Conservation (phyloP, 1,140 invertebrate genomes). For the Rhyacophila brunnea region DNA sequence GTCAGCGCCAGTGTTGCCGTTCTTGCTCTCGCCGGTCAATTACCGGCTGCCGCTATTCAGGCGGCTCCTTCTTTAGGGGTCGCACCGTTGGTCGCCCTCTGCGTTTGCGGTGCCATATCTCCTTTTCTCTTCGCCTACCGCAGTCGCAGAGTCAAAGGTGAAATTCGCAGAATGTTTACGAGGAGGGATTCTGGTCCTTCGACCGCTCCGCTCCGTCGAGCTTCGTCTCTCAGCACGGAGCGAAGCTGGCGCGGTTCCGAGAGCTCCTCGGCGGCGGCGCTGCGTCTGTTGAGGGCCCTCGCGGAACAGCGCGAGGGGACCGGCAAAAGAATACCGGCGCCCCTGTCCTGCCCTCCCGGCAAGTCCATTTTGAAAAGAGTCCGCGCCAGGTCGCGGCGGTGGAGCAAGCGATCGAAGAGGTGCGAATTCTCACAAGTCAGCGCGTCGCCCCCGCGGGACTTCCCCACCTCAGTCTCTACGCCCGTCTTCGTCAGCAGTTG, state of each 20-base stretch:
- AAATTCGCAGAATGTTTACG: constrained; percentile 53
- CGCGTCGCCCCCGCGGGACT: background rate
- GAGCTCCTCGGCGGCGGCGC: constrained; percentile 41
- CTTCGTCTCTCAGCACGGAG: constrained; percentile 43
- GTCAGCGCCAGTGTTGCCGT: constrained; percentile 71
- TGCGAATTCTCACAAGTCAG: constrained; percentile 27
- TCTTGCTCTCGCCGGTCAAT: constrained; percentile 70
- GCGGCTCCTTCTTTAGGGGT: constrained; percentile 44
- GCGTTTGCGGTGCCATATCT: constrained; percentile 68
- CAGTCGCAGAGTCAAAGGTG: constrained; percentile 71
- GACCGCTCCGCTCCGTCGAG: constrained; percentile 39
- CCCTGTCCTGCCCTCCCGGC: constrained; percentile 24
- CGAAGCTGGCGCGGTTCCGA: constrained; percentile 24
- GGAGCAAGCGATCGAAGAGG: constrained; percentile 18
- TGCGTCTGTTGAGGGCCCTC: constrained; percentile 44
- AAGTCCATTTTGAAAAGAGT: constrained; percentile 31
- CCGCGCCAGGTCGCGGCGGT: constrained; percentile 22
- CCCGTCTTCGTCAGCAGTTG: too few species aligned
- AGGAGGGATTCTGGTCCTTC: constrained; percentile 42
- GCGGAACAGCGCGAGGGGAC: constrained; percentile 26
- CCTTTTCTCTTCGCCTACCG: constrained; percentile 78
- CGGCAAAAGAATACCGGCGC: constrained; percentile 7
- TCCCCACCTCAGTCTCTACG: background rate
- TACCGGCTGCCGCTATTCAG: constrained; percentile 55
- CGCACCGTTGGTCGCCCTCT: constrained; percentile 63